These are phyloP conservation scores for Aphis craccivora DNA, from an alignment of 1,140 invertebrate species.

Conservation along the genomic window DNA sequence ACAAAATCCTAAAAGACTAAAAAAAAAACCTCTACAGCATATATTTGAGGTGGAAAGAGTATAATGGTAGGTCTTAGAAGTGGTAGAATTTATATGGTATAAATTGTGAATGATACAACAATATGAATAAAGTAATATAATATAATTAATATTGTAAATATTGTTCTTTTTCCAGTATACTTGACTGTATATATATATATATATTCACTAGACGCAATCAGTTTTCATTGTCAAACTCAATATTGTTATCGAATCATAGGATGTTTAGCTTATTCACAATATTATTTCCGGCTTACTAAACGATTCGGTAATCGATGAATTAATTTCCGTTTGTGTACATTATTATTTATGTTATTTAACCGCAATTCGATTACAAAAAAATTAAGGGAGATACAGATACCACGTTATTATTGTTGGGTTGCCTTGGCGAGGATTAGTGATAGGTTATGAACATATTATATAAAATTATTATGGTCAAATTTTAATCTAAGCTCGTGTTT, in stretches of 20 bases:
- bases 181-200: too few relatives aligned
- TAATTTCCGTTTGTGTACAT: not conserved
- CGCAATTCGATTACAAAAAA: not conserved
- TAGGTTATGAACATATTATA: not conserved
- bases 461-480: not conserved
- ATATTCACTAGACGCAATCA: not conserved
- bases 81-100: too few relatives aligned
- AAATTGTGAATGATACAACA: not conserved
- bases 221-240: not conserved
- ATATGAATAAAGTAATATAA: not conserved
- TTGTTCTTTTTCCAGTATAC: too few relatives aligned
- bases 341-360: not conserved
- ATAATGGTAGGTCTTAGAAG: too few relatives aligned
- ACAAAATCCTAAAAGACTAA: too few relatives aligned
- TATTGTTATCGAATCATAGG: not conserved
- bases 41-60: too few relatives aligned
- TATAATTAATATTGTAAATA: not conserved
- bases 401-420: too few relatives aligned
- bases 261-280: not conserved
- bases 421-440: not conserved
- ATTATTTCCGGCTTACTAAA: slow-evolving; percentile 7
- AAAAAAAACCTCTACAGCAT: too few relatives aligned
- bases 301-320: not conserved
- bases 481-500: not conserved
- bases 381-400: not conserved